A percentile compares a stretch with the other conserved stretches of the same genome.
Conservation (phyloP, 2,797 vertebrate genomes). For the Mustela erminea region DNA sequence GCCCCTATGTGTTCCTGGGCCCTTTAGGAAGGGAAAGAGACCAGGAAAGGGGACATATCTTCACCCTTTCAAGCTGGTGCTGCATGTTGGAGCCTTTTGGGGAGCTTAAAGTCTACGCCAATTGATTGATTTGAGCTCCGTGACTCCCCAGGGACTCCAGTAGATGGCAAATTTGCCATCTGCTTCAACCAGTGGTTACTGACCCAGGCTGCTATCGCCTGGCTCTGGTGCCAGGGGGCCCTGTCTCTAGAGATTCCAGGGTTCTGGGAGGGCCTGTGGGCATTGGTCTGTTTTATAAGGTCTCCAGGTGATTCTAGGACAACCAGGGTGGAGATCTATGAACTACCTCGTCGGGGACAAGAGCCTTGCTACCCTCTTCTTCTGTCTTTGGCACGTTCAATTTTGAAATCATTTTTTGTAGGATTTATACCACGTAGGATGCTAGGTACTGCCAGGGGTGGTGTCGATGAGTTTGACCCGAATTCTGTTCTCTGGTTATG, state of each 20-base stretch:
- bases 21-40: background rate
- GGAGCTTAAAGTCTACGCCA: background rate
- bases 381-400: background rate
- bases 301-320: background rate
- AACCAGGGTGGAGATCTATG: background rate
- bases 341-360: background rate
- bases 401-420: background rate
- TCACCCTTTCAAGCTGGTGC: background rate
- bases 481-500: background rate
- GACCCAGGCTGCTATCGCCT: background rate
- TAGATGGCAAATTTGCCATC: background rate
- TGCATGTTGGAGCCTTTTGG: background rate
- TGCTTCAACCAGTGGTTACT: background rate
- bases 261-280: background rate
- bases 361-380: background rate
- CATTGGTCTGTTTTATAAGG: background rate
- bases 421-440: background rate
- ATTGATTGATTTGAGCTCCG: background rate
- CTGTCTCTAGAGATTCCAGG: too few relatives aligned
- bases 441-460: background rate
- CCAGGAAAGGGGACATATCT: background rate
- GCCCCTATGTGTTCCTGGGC: background rate
- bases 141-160: background rate
- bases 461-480: background rate
- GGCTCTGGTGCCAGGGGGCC: too few relatives aligned